Base-by-base conservation (phyloP, 1,140 invertebrate species). In the Diorhabda sublineata region DNA sequence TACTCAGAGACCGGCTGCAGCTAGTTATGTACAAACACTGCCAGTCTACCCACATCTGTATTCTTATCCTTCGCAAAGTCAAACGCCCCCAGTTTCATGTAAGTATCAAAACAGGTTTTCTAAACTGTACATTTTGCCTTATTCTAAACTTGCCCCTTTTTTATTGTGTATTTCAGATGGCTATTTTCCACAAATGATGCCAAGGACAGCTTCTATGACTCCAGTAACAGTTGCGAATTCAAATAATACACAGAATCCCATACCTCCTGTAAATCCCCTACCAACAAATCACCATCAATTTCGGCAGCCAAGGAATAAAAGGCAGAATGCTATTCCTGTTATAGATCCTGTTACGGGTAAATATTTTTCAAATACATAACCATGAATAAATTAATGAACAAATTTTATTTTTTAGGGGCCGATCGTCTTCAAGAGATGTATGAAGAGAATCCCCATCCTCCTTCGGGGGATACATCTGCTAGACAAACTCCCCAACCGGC, bases 381-480 rank as follows among this genome's bases (percentile, higher is more conserved):
- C 26, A 26, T 26, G 26, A 26, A 26, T 26, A 26, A 26, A 26
- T 26, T 26, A 26, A 26, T 26, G 26, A 26, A 26, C 26, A 26
- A 26, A 26, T 26, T 26, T 26, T 26, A 26, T 26, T 26, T 26
- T 26, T 26, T 45, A 63, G 76, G 73, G 66, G 58, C 67, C 57
- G 73, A 80, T 69, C 73, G 71, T 70, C 69, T 78, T 59, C 67
- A 74, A 61, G 79, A 80, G 64, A 76, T 78, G 8, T 79, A 66
- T 65, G 74, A 77, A n/a, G 68, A 75, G 26, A 73, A 75, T 47
- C 78, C 78, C 3, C 78, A 78, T 75, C 76, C 78, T 0, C 66
- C 76, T 6, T 80, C 80, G 4, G 79, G 76, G 2, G 79, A 81
- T 58, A 80, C 80, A 5, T 80, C 79, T 3, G 80, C 80, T 5